These are phyloP conservation scores for Zootermopsis nevadensis DNA, from an alignment of 2,888 invertebrate genomes.

Conservation along the genomic window DNA sequence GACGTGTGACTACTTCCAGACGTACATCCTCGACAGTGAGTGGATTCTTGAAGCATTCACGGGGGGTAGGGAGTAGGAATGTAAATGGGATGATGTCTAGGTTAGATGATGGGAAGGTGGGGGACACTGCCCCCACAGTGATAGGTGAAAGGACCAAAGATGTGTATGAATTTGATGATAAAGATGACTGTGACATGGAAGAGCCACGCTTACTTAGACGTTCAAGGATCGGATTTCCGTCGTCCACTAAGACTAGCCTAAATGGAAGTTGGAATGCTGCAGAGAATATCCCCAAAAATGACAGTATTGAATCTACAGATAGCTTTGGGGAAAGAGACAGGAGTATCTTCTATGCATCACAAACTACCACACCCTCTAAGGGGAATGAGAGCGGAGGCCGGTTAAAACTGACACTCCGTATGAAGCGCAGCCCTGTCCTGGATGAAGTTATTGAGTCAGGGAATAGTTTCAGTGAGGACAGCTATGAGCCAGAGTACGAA, in stretches of 20 bases:
- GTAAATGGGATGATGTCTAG: conserved; percentile 19
- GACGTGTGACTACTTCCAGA: conserved; percentile 41
- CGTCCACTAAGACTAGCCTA: conserved; percentile 16
- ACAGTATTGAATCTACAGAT: neutral
- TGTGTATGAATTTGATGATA: conserved; percentile 68
- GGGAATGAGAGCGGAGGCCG: conserved; percentile 52
- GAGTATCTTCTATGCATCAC: conserved; percentile 12
- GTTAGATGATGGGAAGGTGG: conserved; percentile 23
- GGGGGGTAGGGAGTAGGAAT: neutral
- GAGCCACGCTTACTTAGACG: conserved; percentile 50
- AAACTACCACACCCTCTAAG: conserved; percentile 45
- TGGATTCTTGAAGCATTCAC: conserved; percentile 31
- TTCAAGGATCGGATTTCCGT: conserved; percentile 40
- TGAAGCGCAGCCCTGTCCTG: conserved; percentile 87
- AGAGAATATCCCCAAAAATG: conserved; percentile 23
- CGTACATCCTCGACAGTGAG: conserved; percentile 13
- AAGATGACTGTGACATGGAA: conserved; percentile 58
- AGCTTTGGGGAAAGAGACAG: conserved; percentile 5
- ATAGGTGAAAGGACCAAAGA: conserved; percentile 59
- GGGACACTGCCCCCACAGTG: neutral
- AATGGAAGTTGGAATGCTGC: conserved; percentile 40
- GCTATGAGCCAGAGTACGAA: conserved; percentile 83
- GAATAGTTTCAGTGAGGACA: conserved; percentile 74
- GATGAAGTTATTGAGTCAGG: conserved; percentile 88
- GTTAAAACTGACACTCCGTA: conserved; percentile 83